phyloP scores from a whole-genome alignment of 2,888 invertebrate species.

The Cepaea hortensis region DNA sequence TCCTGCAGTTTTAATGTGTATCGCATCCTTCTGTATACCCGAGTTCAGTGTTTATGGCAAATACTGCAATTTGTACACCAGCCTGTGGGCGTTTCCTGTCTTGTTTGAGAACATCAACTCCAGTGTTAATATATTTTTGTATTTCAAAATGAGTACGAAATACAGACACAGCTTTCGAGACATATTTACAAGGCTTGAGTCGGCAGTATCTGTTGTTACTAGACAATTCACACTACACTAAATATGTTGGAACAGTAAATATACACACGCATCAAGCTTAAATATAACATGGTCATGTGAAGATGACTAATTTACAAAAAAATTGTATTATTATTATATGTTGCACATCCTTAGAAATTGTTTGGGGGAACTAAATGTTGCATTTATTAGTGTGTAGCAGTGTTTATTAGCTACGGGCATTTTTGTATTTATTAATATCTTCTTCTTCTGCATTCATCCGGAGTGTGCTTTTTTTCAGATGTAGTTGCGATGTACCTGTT shows the following conservation, averaged over 20 bases:
- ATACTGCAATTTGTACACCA: background rate
- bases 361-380: background rate
- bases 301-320: no score
- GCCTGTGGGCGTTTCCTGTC: background rate
- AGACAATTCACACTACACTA: no score
- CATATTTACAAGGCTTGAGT: background rate
- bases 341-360: background rate
- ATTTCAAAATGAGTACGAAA: background rate
- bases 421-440: no score
- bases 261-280: no score
- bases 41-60: background rate
- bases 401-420: no score
- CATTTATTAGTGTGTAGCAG: no score
- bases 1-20: background rate
- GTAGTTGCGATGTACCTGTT: no score
- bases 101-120: conserved; percentile 9
- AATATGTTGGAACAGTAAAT: no score
- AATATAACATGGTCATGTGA: no score
- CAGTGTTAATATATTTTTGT: conserved; percentile 3
- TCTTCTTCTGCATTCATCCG: no score
- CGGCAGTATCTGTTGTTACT: background rate
- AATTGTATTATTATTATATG: no score
- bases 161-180: background rate
- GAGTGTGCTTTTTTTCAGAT: no score
- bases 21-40: background rate